phyloP scores from a whole-genome alignment of 1,140 invertebrate species.

The Grapholita molesta region DNA sequence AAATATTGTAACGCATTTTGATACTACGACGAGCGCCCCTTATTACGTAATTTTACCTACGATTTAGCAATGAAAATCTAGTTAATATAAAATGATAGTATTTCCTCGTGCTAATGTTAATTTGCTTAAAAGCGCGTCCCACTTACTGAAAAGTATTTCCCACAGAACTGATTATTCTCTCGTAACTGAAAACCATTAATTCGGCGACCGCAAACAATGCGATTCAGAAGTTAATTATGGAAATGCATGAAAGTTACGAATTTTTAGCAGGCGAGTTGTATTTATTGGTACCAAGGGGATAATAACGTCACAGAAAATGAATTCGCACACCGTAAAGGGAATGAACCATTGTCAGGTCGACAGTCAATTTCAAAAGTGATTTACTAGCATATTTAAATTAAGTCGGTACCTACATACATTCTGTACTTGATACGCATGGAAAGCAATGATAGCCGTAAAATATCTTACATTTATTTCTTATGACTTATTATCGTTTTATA shows the following conservation, averaged over 20 bases:
- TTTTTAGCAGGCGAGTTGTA: conserved; percentile 10
- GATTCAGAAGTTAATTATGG: conserved; percentile 7
- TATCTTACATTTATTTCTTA: neutral
- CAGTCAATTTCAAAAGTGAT: neutral
- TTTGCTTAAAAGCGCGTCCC: too few species aligned
- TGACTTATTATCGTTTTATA: too few species aligned
- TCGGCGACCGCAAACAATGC: neutral
- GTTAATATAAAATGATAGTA: too few species aligned
- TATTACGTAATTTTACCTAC: too few species aligned
- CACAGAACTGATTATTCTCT: neutral
- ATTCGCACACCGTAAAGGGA: neutral
- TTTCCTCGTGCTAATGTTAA: too few species aligned
- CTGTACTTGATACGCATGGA: too few species aligned
- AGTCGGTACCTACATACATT: neutral
- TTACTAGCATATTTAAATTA: neutral
- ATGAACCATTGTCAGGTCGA: neutral
- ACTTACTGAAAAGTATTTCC: too few species aligned
- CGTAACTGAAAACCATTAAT: neutral
- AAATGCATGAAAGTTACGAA: conserved; percentile 11
- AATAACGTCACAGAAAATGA: neutral
- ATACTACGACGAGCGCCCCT: too few species aligned
- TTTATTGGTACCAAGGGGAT: neutral
- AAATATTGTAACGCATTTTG: too few species aligned
- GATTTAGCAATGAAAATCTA: too few species aligned
- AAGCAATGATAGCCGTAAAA: too few species aligned